Base-by-base conservation (phyloP, 2,113 vertebrate genomes). In the Rattus rattus region DNA sequence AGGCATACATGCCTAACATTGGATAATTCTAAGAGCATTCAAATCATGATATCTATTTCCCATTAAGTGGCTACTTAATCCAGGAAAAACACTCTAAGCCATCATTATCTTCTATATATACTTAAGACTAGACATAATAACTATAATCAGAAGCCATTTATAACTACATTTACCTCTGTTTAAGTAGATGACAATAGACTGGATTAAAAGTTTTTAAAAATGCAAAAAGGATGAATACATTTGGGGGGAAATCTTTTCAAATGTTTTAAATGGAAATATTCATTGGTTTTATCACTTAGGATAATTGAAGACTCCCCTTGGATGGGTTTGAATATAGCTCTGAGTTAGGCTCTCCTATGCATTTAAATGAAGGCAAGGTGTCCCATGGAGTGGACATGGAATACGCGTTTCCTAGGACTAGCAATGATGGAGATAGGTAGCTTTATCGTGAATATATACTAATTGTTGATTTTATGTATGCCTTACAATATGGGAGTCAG, bases 181-280 rank as follows among this genome's bases (percentile, higher is more conserved):
- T 36, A 95, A 92, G 59, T 61, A 95, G 69, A 91, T 79, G 10
- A 33, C 24, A 70, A 81, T 19, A 96, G 52, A 91, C 2, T 94
- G 56, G 8, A 20, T 94, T 94, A 96, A 75, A 33, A 75, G 83
- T 79, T 54, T 85, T 83, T 70, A 24, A 56, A 61, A 96, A 79
- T 77, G 33, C 13, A 94, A 83, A 43, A 96, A 94, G 24, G 87
- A 91, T n/a, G 56, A 96, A 63, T 67, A 88, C 2, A 43, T 93
- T 96, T 90, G 28, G 22, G 3, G 26, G 12, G 52, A 86, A 84
- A 14, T n/a, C 5, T 22, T 96, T 97, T 90, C 33, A 86, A 84
- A 96, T 87, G 77, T 77, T 88, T 97, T 33, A 96, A 93, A 89
- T 90, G 43, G 70, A 93, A 91, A 90, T 90, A 72, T 69, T 96